phyloP scores from a whole-genome alignment of 1,140 invertebrate genomes.

The Drosophila aff. region DNA sequence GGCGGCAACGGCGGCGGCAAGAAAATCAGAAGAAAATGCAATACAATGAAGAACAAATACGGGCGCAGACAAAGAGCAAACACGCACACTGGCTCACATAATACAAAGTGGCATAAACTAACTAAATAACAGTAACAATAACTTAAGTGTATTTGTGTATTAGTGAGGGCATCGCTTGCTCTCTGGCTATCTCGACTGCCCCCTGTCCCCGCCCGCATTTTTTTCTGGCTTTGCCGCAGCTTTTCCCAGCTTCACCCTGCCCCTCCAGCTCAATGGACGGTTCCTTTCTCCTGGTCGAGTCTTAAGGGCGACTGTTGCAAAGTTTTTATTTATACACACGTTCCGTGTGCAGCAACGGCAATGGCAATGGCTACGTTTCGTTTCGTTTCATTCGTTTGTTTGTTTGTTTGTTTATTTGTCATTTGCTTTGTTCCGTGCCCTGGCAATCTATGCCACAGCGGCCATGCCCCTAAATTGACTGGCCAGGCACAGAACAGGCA shows the following conservation, averaged over 20 bases:
- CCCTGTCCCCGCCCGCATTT: background rate
- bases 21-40: constrained; percentile 73
- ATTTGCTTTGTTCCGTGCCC: constrained; percentile 80
- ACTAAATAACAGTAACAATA: constrained; percentile 84
- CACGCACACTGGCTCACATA: constrained; percentile 40
- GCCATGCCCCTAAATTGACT: constrained; percentile 77
- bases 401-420: constrained; percentile 80
- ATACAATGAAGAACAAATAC: constrained; percentile 79
- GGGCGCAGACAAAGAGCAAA: constrained; percentile 68
- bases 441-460: constrained; percentile 74
- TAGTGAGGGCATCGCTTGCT: constrained; percentile 52
- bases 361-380: constrained; percentile 62
- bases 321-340: constrained; percentile 83
- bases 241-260: background rate
- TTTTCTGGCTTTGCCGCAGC: background rate
- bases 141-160: constrained; percentile 82
- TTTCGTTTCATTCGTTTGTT: constrained; percentile 52
- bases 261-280: background rate
- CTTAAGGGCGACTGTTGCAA: constrained; percentile 61
- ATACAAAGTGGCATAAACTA: constrained; percentile 83
- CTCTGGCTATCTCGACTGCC: constrained; percentile 25
- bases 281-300: constrained; percentile 4
- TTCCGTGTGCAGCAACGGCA: constrained; percentile 50
- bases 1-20: constrained; percentile 25
- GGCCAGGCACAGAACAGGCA: constrained; percentile 56